Conservation (phyloP, 2,113 vertebrate genomes). For the Xyrauchen texanus region DNA sequence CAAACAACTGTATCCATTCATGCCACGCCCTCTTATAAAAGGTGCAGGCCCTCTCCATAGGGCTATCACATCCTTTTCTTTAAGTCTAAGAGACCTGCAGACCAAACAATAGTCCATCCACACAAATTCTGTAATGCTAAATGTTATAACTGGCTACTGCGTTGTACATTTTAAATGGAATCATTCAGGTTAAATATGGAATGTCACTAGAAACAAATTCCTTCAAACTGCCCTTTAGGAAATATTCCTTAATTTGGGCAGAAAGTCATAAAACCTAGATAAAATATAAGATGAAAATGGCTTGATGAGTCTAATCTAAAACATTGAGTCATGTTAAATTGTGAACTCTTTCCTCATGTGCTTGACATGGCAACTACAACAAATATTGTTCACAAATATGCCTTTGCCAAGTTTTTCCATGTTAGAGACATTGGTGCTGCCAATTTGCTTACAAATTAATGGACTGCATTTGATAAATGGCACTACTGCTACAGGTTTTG, state of each 20-base stretch:
- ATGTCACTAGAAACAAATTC: neutral
- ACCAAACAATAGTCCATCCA: neutral
- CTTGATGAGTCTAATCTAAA: neutral
- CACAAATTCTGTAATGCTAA: neutral
- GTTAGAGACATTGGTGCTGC: neutral
- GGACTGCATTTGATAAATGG: neutral
- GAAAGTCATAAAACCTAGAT: neutral
- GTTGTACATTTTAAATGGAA: neutral
- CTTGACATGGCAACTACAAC: neutral
- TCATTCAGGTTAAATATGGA: neutral
- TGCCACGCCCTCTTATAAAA: constrained; percentile 4
- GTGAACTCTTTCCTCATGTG: neutral
- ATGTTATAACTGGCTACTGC: neutral
- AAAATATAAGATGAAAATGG: too few relatives aligned
- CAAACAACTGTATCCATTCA: constrained; percentile 58
- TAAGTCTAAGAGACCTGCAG: neutral
- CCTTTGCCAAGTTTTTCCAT: neutral
- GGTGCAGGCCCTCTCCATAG: neutral
- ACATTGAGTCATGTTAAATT: neutral
- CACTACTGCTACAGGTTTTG: neutral
- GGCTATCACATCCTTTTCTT: neutral
- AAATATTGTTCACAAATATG: neutral
- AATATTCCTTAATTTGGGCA: neutral
- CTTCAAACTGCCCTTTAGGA: too few relatives aligned
- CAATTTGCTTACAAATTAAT: neutral